Conservation (phyloP, 2,113 vertebrate species). For the Cyprinus carpio region DNA sequence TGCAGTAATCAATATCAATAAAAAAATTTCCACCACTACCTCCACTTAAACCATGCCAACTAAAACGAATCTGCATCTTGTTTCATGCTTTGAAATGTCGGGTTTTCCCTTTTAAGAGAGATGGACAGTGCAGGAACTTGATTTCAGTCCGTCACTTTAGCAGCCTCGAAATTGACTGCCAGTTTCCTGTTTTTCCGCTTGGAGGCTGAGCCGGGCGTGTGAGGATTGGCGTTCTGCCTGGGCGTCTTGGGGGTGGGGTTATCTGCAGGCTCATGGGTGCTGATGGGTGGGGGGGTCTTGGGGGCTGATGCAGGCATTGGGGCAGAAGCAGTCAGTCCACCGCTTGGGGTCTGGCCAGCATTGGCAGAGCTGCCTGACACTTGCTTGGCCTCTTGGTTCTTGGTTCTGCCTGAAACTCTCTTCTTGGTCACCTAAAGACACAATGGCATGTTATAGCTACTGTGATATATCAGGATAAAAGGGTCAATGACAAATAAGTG, state of each 20-base stretch:
- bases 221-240: slow-evolving; percentile 63
- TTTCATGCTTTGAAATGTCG: neutral
- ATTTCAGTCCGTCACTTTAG: slow-evolving; percentile 85
- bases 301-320: slow-evolving; percentile 44
- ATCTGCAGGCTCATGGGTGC: slow-evolving; percentile 52
- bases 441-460: neutral
- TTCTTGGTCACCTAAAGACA: slow-evolving; percentile 92
- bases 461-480: neutral
- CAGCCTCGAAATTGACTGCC: slow-evolving; percentile 91
- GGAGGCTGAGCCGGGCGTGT: slow-evolving; percentile 81
- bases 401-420: slow-evolving; percentile 83
- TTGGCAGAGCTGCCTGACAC: slow-evolving; percentile 73
- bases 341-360: slow-evolving; percentile 66
- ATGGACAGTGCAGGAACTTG: neutral
- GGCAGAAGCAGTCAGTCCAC: slow-evolving; percentile 60
- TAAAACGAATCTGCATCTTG: slow-evolving; percentile 12
- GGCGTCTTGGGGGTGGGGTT: slow-evolving; percentile 69
- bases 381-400: slow-evolving; percentile 78
- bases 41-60: neutral
- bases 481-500: neutral
- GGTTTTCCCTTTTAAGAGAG: neutral
- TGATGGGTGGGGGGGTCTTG: slow-evolving; percentile 58
- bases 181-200: slow-evolving; percentile 91
- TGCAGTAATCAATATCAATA: slow-evolving; percentile 32
- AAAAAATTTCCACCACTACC: neutral